Evolutionary conservation across 2,113 vertebrate genomes (phyloP), one percentile per base, ranked within the genome.

Genomic region (Meles meles): DNA sequence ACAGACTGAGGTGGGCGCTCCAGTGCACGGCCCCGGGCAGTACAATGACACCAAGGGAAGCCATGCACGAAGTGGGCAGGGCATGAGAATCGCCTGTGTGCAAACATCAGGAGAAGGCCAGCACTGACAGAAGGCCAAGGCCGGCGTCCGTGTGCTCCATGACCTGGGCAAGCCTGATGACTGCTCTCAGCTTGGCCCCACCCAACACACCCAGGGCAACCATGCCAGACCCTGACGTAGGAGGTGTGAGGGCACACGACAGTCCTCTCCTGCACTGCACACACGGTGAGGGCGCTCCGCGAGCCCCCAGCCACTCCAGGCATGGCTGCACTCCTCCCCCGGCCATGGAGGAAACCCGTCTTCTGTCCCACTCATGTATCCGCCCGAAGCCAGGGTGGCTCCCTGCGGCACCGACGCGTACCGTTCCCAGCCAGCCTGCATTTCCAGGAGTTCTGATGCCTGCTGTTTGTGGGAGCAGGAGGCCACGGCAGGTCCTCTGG

Each of bases 311-410:
- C 20, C 7, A 2, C 57, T 59, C 20, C 21, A 67, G 65, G 65
- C 13, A 34, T 63, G 65, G 65, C 29, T 67, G 65, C 29, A 0
- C 47, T 25, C 9, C 29, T 15, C 17, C 39, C 21, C 39, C 1
- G 7, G n/a, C 27, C 14, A 9, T 25, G 1, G 18, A 3, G 15
- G 21, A 47, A 17, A 23, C 42, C 57, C 12, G 42, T 1, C 13
- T 34, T 25, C 31, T 44, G 20, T 3, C 72, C 57, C 31, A 2
- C 34, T 52, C 47, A 2, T 25, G 7, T 17, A 29, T 4, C 59
- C 0, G 1, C n/a, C 5, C 0, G 4, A 29, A 0, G 4, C 1
- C 4, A 20, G 12, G 4, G 65, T 0, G 0, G 61, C n/a, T 23
- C 10, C 3, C 3, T 0, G 44, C 5, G 4, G 17, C 31, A 29